A percentile compares a stretch with the other conserved stretches of the same genome.
Conservation (phyloP, 2,797 vertebrate species). For the Xenopus petersii region DNA sequence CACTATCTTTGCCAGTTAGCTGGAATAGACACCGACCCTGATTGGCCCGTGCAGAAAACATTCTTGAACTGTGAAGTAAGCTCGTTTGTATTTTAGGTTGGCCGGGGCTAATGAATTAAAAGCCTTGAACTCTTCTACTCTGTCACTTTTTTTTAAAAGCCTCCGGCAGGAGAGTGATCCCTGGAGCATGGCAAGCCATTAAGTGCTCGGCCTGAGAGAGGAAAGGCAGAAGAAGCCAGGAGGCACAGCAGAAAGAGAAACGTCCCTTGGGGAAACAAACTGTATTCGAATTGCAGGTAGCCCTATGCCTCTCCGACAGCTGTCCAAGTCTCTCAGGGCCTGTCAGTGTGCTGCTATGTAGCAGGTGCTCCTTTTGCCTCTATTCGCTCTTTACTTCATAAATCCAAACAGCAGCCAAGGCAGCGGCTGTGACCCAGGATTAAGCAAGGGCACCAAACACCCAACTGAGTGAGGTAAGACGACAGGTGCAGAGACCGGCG, state of each 20-base stretch:
- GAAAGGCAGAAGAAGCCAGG: conserved; percentile 51
- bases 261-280: conserved; percentile 55
- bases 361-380: conserved; percentile 72
- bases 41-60: conserved; percentile 80
- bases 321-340: conserved; percentile 69
- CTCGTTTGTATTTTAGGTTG: conserved; percentile 78
- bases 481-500: conserved; percentile 66
- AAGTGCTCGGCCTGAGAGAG: conserved; percentile 54
- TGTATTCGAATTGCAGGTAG: conserved; percentile 74
- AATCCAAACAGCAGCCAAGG: conserved; percentile 69
- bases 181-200: conserved; percentile 65
- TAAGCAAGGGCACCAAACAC: conserved; percentile 69
- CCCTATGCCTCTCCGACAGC: conserved; percentile 66
- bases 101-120: conserved; percentile 76
- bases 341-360: conserved; percentile 68
- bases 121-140: conserved; percentile 63
- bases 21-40: conserved; percentile 79
- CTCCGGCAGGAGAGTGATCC: conserved; percentile 65
- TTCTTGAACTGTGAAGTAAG: conserved; percentile 80
- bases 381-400: conserved; percentile 66
- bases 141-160: conserved; percentile 64
- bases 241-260: conserved; percentile 57
- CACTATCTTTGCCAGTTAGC: conserved; percentile 92
- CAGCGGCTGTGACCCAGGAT: conserved; percentile 70
- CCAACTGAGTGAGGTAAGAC: conserved; percentile 75